These are phyloP conservation scores for Zeuzera pyrina DNA, from an alignment of 2,888 invertebrate genomes.

Conservation along the genomic window DNA sequence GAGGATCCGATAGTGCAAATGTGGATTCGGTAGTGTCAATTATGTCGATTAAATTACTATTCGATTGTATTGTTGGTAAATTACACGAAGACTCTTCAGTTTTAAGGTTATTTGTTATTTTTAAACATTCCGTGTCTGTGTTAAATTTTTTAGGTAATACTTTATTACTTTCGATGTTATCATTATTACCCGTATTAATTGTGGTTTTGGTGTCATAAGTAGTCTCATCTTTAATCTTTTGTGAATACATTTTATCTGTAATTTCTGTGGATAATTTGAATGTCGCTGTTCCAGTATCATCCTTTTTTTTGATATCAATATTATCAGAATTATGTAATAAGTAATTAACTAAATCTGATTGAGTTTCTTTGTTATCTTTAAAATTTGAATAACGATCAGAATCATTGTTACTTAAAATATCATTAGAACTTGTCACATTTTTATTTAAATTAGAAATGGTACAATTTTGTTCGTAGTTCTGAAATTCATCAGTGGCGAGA, in stretches of 20 bases:
- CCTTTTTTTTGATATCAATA: too few relatives aligned
- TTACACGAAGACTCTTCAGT: background rate
- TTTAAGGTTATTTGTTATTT: background rate
- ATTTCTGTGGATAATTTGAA: too few relatives aligned
- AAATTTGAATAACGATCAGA: background rate
- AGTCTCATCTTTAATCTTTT: too few relatives aligned
- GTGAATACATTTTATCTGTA: too few relatives aligned
- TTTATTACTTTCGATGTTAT: background rate
- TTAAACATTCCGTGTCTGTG: background rate
- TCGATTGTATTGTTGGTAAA: too few relatives aligned
- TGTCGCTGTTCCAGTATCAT: too few relatives aligned
- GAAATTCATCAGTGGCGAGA: too few relatives aligned
- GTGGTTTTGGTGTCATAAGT: conserved; percentile 4
- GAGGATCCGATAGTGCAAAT: too few relatives aligned
- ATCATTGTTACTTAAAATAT: background rate
- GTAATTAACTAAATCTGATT: background rate
- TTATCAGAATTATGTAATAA: background rate
- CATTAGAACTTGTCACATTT: background rate
- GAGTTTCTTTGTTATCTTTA: background rate
- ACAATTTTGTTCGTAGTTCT: conserved; percentile 29
- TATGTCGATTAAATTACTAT: too few relatives aligned
- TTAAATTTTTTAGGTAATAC: background rate
- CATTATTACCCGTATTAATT: background rate
- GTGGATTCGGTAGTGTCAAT: too few relatives aligned
- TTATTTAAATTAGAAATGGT: background rate